Evolutionary conservation across 37 sponge, comb jelly and placozoan species (phyloP).

Genomic region (Haliclona indistincta): DNA sequence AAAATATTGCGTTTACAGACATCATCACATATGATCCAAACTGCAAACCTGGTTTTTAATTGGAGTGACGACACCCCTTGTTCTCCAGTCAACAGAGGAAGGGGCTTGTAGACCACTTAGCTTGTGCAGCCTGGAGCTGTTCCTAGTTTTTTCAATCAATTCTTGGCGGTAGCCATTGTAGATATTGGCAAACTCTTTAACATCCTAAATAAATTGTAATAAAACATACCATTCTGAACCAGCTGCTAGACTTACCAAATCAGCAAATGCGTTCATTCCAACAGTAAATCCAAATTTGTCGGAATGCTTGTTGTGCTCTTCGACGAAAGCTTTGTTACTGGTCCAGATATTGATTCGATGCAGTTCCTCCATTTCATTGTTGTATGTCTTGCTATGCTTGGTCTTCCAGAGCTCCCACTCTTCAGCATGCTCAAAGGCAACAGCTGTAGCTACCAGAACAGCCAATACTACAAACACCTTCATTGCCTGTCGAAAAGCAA

Average conservation of each 20-base stretch:
- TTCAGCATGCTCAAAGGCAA: conserved; percentile 39
- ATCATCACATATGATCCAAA: not conserved
- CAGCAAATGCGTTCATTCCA: conserved; percentile 73
- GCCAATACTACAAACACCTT: not conserved
- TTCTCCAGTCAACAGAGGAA: conserved; percentile 69
- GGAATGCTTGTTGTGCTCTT: conserved; percentile 60
- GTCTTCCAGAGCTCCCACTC: conserved; percentile 70
- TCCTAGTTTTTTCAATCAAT: conserved; percentile 1
- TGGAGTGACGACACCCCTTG: conserved; percentile 63
- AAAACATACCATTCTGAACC: not conserved
- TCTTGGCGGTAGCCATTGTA: conserved; percentile 49
- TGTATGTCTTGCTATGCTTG: conserved; percentile 43
- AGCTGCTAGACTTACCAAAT: conserved; percentile 38
- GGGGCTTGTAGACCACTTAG: conserved; percentile 12
- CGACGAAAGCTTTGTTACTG: conserved; percentile 68
- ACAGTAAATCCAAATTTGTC: conserved; percentile 64
- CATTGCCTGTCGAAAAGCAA: too few species aligned
- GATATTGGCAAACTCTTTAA: conserved; percentile 58
- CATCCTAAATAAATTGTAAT: conserved; percentile 17
- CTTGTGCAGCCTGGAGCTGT: not conserved
- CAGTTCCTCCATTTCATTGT: conserved; percentile 31
- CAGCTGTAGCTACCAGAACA: conserved; percentile 1
- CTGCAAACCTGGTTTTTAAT: conserved; percentile 66
- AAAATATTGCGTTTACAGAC: too few species aligned
- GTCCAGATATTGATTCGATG: conserved; percentile 43